A percentile compares a stretch with the other conserved stretches of the same genome.
phyloP scores from a whole-genome alignment of 2,797 vertebrate species.

The Coccyzus lansbergi region DNA sequence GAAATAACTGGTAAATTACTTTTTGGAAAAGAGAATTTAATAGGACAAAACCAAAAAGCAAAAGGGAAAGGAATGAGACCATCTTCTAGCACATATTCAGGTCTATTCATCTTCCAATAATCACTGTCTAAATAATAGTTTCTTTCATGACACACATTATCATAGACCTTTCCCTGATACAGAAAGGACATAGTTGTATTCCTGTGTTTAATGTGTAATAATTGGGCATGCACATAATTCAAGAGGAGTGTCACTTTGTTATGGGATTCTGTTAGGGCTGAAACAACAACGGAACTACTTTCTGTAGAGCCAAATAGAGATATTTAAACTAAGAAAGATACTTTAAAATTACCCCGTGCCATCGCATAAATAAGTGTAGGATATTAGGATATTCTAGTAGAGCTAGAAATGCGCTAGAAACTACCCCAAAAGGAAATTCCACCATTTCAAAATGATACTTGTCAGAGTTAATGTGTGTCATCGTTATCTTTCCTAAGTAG shows the following conservation, averaged over 20 bases:
- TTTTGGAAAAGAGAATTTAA: neutral
- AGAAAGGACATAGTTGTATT: neutral
- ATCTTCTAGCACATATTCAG: neutral
- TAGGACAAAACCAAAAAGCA: neutral
- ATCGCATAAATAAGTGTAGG: neutral
- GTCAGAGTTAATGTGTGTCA: neutral
- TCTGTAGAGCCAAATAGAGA: neutral
- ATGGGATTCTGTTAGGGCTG: neutral
- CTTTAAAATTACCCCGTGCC: neutral
- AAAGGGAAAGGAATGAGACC: neutral
- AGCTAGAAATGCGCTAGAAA: neutral
- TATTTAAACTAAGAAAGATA: neutral
- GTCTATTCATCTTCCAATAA: neutral
- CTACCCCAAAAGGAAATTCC: neutral
- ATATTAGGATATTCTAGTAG: too few relatives aligned
- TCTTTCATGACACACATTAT: neutral
- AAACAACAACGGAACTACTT: neutral
- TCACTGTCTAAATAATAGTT: neutral
- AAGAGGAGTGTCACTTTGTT: neutral
- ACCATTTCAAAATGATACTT: neutral
- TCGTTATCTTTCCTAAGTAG: neutral
- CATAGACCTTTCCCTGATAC: neutral
- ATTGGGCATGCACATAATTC: neutral
- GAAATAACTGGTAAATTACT: neutral
- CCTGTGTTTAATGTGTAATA: rapidly evolving